Conservation (phyloP, 2,888 invertebrate genomes). For the Latrodectus elegans region DNA sequence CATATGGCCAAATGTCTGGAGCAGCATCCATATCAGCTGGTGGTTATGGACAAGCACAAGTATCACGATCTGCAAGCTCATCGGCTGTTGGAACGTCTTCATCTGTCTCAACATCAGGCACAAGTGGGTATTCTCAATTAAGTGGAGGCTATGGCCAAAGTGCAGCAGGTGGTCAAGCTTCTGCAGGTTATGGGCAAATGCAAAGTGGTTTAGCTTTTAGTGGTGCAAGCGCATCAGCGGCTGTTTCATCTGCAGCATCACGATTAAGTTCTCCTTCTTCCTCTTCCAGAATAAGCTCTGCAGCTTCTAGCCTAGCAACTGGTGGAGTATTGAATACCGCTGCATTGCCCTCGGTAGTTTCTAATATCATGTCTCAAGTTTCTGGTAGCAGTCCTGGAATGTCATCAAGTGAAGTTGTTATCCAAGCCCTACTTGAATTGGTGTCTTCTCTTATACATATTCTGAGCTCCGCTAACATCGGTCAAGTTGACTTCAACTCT, state of each 20-base stretch:
- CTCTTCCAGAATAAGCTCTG: constrained; percentile 1
- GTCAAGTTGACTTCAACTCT: neutral
- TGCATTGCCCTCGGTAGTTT: constrained; percentile 1
- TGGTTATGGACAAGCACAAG: too few species aligned
- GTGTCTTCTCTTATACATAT: constrained; percentile 5
- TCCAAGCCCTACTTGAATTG: constrained; percentile 13
- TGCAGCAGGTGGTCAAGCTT: neutral
- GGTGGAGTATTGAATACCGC: neutral
- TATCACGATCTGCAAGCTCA: too few species aligned
- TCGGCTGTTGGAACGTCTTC: too few species aligned
- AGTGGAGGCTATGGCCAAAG: neutral
- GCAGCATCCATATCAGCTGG: too few species aligned
- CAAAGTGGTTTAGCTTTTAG: neutral
- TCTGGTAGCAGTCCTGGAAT: neutral
- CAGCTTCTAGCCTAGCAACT: neutral
- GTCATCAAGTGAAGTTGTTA: neutral
- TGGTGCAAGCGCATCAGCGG: neutral
- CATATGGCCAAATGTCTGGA: neutral
- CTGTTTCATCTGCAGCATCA: neutral
- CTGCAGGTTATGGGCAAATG: neutral
- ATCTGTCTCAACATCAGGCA: neutral
- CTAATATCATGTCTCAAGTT: neutral
- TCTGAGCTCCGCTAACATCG: neutral
- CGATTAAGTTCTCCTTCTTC: neutral
- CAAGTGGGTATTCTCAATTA: neutral